These are phyloP conservation scores for Zonotrichia leucophrys DNA, from an alignment of 2,113 vertebrate genomes.

Conservation along the genomic window DNA sequence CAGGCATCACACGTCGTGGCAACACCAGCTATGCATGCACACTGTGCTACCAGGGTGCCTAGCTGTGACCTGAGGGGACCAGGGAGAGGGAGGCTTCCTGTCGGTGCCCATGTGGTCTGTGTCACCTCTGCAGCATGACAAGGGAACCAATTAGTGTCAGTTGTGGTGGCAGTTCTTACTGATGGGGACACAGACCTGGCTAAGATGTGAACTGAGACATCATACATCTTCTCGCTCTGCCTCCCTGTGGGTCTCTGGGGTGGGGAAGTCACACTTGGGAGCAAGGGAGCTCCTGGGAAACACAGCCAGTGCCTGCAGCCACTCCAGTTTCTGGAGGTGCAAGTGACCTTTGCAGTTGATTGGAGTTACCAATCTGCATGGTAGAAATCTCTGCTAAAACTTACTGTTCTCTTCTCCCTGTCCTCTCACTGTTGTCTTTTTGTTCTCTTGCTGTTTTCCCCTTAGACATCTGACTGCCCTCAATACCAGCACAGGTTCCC, in stretches of 20 bases:
- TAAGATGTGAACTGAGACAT: slow-evolving; percentile 27
- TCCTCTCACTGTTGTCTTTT: background rate
- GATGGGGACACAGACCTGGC: background rate
- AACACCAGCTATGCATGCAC: background rate
- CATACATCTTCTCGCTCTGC: background rate
- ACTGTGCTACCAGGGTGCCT: background rate
- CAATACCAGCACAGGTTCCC: background rate
- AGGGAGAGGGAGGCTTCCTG: background rate
- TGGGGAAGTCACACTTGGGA: background rate
- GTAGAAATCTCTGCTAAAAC: background rate
- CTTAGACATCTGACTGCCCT: background rate
- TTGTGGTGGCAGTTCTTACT: background rate
- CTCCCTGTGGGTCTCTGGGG: background rate
- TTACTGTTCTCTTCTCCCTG: background rate
- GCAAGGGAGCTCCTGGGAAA: background rate
- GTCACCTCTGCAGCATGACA: slow-evolving; percentile 19
- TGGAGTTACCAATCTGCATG: background rate
- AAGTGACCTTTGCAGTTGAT: background rate
- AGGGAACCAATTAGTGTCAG: slow-evolving; percentile 49
- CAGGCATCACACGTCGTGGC: slow-evolving; percentile 13
- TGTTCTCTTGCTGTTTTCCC: background rate
- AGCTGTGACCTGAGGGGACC: slow-evolving; percentile 9
- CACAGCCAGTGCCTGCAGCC: background rate
- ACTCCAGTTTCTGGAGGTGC: fast-evolving
- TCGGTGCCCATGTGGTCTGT: slow-evolving; percentile 16